Evolutionary conservation across 2,797 vertebrate species (phyloP).

Genomic region (Cossypha polioptera): DNA sequence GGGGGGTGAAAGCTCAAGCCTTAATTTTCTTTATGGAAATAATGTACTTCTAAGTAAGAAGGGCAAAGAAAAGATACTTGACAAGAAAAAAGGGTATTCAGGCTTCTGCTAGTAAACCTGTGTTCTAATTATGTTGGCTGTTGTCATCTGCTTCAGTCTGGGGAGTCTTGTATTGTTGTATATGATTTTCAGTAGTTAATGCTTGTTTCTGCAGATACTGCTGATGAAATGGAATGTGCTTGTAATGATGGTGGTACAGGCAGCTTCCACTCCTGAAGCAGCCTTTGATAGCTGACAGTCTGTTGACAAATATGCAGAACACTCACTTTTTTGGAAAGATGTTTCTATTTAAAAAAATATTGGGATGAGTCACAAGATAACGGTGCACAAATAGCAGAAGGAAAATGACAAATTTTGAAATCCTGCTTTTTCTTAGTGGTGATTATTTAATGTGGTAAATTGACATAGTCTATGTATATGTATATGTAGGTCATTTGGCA

Average conservation of each 20-base stretch:
- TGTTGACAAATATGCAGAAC: neutral
- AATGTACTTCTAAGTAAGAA: neutral
- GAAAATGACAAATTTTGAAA: neutral
- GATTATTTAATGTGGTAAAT: neutral
- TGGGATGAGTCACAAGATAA: neutral
- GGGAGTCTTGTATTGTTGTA: neutral
- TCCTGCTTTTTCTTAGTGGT: neutral
- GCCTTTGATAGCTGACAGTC: neutral
- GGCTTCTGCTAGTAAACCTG: neutral
- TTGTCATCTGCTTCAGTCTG: neutral
- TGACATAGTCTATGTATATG: neutral
- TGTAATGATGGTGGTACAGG: neutral
- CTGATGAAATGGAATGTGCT: neutral
- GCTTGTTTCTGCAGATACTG: neutral
- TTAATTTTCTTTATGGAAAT: neutral
- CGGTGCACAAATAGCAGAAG: accelerated
- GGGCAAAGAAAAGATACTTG: neutral
- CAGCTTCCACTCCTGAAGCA: neutral
- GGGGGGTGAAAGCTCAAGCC: neutral
- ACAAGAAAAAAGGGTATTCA: neutral
- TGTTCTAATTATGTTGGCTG: neutral
- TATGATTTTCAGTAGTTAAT: neutral
- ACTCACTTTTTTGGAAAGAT: neutral
- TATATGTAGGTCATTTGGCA: neutral
- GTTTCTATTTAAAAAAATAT: neutral